Conservation (phyloP, 30 jellyfish, hydroid and myxozoan genomes). For the Pelagia noctiluca region DNA sequence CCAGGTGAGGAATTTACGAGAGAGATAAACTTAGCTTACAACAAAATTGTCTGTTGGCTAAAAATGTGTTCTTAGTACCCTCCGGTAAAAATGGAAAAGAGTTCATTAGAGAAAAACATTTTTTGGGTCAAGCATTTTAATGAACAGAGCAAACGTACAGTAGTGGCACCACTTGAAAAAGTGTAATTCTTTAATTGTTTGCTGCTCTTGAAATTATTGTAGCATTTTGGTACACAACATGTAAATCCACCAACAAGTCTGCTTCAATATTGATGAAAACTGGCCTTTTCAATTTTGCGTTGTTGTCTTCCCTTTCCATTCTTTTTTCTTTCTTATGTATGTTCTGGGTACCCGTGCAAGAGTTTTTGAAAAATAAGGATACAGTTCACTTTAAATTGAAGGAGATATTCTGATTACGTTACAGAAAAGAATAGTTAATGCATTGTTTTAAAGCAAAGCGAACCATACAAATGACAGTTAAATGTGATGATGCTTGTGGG, state of each 20-base stretch:
- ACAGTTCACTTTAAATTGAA: too few species aligned
- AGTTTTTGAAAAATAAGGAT: too few species aligned
- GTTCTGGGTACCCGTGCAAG: too few species aligned
- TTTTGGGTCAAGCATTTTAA: not conserved
- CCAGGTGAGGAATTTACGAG: not conserved
- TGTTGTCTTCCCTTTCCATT: too few species aligned
- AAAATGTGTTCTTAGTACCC: not conserved
- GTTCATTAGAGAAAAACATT: not conserved
- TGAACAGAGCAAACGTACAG: not conserved
- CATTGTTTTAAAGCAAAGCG: too few species aligned
- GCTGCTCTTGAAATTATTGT: not conserved
- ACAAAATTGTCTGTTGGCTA: not conserved
- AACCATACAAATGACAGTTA: too few species aligned
- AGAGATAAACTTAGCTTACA: not conserved
- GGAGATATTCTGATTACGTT: too few species aligned
- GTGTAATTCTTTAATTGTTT: not conserved
- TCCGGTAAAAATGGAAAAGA: not conserved
- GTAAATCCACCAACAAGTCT: not conserved
- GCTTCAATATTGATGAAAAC: too few species aligned
- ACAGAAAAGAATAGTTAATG: too few species aligned
- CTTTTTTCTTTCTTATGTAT: too few species aligned
- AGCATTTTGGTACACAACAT: not conserved
- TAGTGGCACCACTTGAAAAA: conserved; percentile 10
- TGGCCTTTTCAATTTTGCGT: too few species aligned
- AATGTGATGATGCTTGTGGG: too few species aligned